Evolutionary conservation across 2,888 invertebrate genomes (phyloP), one percentile per base, ranked within the genome.

Genomic region (Sarcophaga variegata): DNA sequence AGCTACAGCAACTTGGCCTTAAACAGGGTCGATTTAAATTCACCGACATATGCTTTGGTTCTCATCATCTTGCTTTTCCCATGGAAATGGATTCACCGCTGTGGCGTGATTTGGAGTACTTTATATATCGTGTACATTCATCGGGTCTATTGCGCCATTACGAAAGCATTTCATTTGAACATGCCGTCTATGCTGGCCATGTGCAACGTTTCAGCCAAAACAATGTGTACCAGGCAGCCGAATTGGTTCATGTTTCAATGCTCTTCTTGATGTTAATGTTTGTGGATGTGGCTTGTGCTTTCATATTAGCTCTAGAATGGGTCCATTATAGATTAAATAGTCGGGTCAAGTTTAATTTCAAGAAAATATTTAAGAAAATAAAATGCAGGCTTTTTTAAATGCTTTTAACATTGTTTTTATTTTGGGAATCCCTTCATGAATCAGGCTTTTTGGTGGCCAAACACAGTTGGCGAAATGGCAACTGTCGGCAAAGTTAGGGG

Each of bases 61-160:
- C 81, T 2, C 87, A 78, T 14, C 78, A 87, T 63, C 67, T 85
- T 64, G 86, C 80, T n/a, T 89, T 81, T 78, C 88, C 88, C 10
- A 59, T 89, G 63, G 76, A 88, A 70, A 71, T 59, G 6, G 87
- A 89, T 25, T 89, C 89, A n/a, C 88, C 88, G 0, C 12, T 89
- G 4, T 85, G 79, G 74, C 78, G 81, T 5, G n/a, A 81, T 20
- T 63, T 88, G 37, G 90, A 91, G 74, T 92, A 91, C 67, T 92
- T 89, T 45, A 89, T 90, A 0, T 90, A 88, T 72, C 88, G 91
- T 4, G 84, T 92, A 1, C 91, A 92, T 67, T 91, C 91, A 0
- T 90, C 91, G 1, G 92, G 92, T 0, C 22, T 92, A 70, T 87
- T 91, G 4, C 66, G 90, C 8, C 89, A 90, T 59, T 92, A 90